A percentile compares a stretch with the other conserved stretches of the same genome.
Conservation (phyloP, 2,797 vertebrate species). For the Spinus olivaceus region DNA sequence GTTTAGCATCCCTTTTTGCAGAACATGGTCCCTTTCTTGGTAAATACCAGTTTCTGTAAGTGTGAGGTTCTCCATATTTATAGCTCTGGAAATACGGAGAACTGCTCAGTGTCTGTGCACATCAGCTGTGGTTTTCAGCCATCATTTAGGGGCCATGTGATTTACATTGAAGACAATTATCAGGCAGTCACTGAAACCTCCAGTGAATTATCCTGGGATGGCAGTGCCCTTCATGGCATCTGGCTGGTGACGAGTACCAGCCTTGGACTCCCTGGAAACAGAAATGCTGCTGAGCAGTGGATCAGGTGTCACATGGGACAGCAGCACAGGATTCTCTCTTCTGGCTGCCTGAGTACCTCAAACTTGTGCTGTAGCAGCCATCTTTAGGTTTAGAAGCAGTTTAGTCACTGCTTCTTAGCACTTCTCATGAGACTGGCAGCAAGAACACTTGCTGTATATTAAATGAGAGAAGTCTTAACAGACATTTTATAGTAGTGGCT, state of each 20-base stretch:
- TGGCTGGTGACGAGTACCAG: background rate
- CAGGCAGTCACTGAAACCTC: background rate
- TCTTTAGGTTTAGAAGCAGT: background rate
- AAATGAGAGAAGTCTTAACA: background rate
- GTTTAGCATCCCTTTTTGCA: background rate
- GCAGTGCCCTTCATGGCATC: background rate
- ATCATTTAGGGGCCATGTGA: background rate
- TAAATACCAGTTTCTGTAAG: background rate
- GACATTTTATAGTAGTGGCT: background rate
- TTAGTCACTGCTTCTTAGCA: background rate
- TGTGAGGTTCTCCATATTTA: background rate
- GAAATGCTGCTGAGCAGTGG: background rate
- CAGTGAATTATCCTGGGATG: background rate
- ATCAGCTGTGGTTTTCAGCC: background rate
- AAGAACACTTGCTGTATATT: background rate
- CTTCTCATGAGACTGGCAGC: background rate
- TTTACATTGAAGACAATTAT: background rate
- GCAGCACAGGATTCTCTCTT: background rate
- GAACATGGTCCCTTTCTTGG: fast-evolving
- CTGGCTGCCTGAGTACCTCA: background rate
- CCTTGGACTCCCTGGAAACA: background rate
- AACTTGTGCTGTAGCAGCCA: background rate
- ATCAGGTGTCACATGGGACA: background rate
- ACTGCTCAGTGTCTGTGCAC: background rate
- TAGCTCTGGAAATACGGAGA: background rate